These are phyloP conservation scores for Cosmia trapezina DNA, from an alignment of 2,888 invertebrate genomes.

Conservation along the genomic window DNA sequence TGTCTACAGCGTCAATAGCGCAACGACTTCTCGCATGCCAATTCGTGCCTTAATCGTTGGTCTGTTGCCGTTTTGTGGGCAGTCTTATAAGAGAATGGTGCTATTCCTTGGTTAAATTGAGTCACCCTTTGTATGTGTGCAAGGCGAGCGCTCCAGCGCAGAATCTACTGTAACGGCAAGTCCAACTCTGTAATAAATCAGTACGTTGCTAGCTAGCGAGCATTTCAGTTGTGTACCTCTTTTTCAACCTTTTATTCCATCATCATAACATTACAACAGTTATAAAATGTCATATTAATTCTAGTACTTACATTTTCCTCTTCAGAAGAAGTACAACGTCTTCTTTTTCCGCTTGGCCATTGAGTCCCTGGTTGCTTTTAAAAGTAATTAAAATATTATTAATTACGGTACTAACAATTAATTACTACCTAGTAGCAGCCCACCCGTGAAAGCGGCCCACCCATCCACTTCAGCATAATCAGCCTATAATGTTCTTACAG, in stretches of 20 bases:
- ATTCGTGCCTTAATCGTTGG: neutral
- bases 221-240: no score
- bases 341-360: neutral
- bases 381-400: neutral
- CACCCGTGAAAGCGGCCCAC: neutral
- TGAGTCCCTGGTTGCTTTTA: neutral
- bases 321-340: constrained; percentile 23
- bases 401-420: neutral
- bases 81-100: neutral
- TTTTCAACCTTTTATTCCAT: no score
- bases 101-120: neutral
- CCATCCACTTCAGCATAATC: neutral
- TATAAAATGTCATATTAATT: neutral
- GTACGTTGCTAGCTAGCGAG: no score
- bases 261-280: no score
- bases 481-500: no score
- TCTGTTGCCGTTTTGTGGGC: neutral
- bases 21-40: neutral
- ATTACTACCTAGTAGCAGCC: neutral
- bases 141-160: no score
- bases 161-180: no score
- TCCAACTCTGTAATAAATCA: no score
- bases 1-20: neutral
- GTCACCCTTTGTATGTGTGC: neutral
- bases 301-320: constrained; percentile 22